A percentile compares a stretch with the other conserved stretches of the same genome.
These are phyloP conservation scores for Horisme vitalbata DNA, from an alignment of 2,888 invertebrate species.

Conservation along the genomic window DNA sequence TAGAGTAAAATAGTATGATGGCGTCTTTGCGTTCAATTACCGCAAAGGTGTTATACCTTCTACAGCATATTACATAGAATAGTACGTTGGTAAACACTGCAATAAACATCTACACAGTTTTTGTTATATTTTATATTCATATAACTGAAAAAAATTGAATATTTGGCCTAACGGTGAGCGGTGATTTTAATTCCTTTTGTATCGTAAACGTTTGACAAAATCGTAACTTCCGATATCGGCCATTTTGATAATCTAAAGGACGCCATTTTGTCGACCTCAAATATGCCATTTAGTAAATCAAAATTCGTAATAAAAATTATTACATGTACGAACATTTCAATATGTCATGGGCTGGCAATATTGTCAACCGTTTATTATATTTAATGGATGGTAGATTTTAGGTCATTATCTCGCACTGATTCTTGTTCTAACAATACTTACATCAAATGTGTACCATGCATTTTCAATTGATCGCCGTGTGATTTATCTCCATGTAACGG, in stretches of 20 bases:
- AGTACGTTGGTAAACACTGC: constrained; percentile 32
- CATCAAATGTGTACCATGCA: constrained; percentile 1
- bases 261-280: constrained; percentile 15
- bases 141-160: background rate
- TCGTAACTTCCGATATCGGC: constrained; percentile 7
- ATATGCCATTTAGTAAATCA: background rate
- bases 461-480: constrained; percentile 7
- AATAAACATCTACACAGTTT: constrained; percentile 33
- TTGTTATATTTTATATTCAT: constrained; percentile 22
- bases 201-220: constrained; percentile 19
- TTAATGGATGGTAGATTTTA: constrained; percentile 13
- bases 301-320: background rate
- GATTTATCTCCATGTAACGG: constrained; percentile 31
- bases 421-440: constrained; percentile 28
- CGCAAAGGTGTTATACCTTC: constrained; percentile 6
- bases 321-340: background rate
- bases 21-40: constrained; percentile 8
- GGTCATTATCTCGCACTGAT: constrained; percentile 20
- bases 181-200: constrained; percentile 17
- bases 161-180: constrained; percentile 7
- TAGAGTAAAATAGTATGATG: constrained; percentile 8
- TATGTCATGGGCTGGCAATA: constrained; percentile 1
- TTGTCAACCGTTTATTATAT: constrained; percentile 18
- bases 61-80: constrained; percentile 39
- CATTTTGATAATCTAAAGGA: background rate